Evolutionary conservation across 2,888 invertebrate species (phyloP), one percentile per base, ranked within the genome.

Genomic region (Auanema freiburgensis): DNA sequence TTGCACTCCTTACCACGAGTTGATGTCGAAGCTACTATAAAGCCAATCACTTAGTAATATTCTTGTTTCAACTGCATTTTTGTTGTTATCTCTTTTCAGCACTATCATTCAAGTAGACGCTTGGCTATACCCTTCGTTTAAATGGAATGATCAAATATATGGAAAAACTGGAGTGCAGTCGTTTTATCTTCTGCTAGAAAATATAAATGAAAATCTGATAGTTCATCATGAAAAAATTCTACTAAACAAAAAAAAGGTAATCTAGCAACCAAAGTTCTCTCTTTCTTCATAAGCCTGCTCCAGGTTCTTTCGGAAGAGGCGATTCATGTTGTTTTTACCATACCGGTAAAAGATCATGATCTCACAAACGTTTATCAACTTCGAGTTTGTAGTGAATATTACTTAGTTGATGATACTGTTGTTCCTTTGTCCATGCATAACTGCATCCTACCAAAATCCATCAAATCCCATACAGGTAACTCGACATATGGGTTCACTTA

Each of bases 161-260:
- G 92, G 94, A 0, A 90, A 90, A 84, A 89, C 89, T 0, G 74
- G 77, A 40, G 89, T 0, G 0, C 93, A 96, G 85, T 89, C 91
- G 0, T 99, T 94, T 85, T 97, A 94, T 92, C 89, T 98, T 65
- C 96, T 97, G 93, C 91, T 99, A 40, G 96, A 97, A 85, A 96
- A 98, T 86, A 91, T 95, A 0, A 92, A 92, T 46, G 91, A 89
- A 57, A 93, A 96, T 84, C 90, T 90, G 74, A 95, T 98, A 85
- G 94, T 97, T 85, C 97, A 99, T 85, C 91, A 92, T 59, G 98
- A 99, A 84, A 90, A 91, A 80, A 92, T 96, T 84, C 88, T 90
- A 21, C 86, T 94, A 40, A 90, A 90, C 43, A 91, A 89, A 83
- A 91, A 90, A 86, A 90, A 91, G 88, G 91, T 90, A 23, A 2